Base-by-base conservation (phyloP, 2,113 vertebrate genomes). In the Saccopteryx bilineata region DNA sequence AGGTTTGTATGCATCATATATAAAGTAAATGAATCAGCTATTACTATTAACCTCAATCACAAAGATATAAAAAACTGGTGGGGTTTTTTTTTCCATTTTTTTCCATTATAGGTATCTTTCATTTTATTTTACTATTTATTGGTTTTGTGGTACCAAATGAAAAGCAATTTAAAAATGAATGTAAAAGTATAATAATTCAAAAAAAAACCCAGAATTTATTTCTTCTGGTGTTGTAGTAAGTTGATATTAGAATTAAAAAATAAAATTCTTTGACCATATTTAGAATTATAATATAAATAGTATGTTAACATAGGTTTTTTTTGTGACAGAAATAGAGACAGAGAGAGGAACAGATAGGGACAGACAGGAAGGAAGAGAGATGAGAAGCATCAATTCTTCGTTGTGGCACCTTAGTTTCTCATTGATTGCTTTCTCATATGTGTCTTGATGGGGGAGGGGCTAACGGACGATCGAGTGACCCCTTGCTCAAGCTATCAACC, bases 221-320 rank as follows among this genome's bases (percentile, higher is more conserved):
- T 87, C 2, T 68, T 72, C 19, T 52, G 0, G 1, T 69, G 13
- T 23, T 71, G 13, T 18, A 84, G 19, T 85, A 24, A 52, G 48
- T 96, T 95, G n/a, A 72, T n/a, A 66, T 54, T 74, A 88, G 39
- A 88, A 76, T 56, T 56, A 74, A 50, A 61, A 56, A 87, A 74
- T 2, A 12, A 68, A 74, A n/a, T n/a, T 0, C 1, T 26, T 65
- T 80, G 5, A 21, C 69, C 18, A 21, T 18, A 79, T 61, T 95
- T 92, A 95, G 18, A 66, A 61, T 1, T 72, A 86, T 21, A 50
- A 33, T 56, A 31, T 39, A 69, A 58, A 71, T 12, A 79, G 3
- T 48, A 2, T 46, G n/a, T 54, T 90, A 87, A 17, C 1, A 14
- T 26, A 46, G 28, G 58, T 26, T 80, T 91, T 91, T 1, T 39